Evolutionary conservation across 2,113 vertebrate species (phyloP), one percentile per base, ranked within the genome.

Genomic region (Peromyscus leucopus): DNA sequence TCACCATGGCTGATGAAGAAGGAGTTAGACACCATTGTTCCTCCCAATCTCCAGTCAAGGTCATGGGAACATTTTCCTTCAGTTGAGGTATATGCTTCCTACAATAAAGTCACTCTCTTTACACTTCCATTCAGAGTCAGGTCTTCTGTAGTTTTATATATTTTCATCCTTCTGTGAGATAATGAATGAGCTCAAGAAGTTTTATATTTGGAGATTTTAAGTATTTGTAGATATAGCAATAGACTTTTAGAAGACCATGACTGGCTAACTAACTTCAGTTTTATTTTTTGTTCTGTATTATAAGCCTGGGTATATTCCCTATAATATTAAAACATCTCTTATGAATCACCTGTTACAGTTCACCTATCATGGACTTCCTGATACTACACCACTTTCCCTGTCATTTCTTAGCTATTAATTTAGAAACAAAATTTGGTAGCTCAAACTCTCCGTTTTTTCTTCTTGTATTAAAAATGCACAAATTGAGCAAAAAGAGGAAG

Each of bases 1-100:
- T 99, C 99, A 6, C 98, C 97, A 16, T 99, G 99, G 99, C 48
- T 99, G 19, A 97, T 98, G 89, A 98, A 97, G 94, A 99, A 99
- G 98, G 98, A 99, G 76, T 97, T 98, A 75, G 98, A 98, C 16
- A 98, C 98, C 63, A 99, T 99, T 51, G 87, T 99, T 13, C 99
- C 99, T 94, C 97, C 98, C 1, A 99, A 99, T 98, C 99, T 99
- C 92, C 98, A 97, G 63, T 98, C 99, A 95, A 98, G 98, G 59
- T 91, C 96, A 46, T 98, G 98, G 99, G 98, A 99, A 24, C 97
- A 95, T 1, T 99, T 99, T 96, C 98, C 99, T 1, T 0, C 98
- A 57, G 42, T 28, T 48, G 99, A 99, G 99, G 99, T 99, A 99
- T 1, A n/a, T 8, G 76, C 61, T 10, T 96, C 96, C 26, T 33